These are phyloP conservation scores for Ceratitis capitata DNA, from an alignment of 1,140 invertebrate species.

Conservation along the genomic window DNA sequence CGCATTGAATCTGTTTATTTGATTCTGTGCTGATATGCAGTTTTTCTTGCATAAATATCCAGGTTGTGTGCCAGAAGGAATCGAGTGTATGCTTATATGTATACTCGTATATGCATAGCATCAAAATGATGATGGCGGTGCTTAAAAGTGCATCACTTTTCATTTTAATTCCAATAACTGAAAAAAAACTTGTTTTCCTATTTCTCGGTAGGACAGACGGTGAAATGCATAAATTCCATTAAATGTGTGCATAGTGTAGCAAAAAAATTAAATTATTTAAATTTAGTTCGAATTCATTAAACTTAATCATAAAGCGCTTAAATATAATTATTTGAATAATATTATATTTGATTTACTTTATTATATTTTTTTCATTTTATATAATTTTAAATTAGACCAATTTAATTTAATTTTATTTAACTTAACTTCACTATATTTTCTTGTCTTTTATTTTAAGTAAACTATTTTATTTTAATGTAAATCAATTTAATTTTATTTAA, in stretches of 20 bases:
- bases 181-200: background rate
- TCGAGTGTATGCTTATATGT: background rate
- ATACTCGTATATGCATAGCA: background rate
- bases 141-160: slow-evolving; percentile 19
- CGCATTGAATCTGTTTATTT: background rate
- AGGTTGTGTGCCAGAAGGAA: background rate
- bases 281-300: no score
- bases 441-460: no score
- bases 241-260: background rate
- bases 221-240: background rate
- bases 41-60: slow-evolving; percentile 25
- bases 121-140: background rate
- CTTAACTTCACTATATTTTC: no score
- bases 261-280: no score
- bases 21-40: background rate
- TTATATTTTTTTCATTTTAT: no score
- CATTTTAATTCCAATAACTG: background rate
- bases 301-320: no score
- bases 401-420: no score
- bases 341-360: no score
- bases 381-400: no score
- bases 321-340: no score
- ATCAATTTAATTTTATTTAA: no score
- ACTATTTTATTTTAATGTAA: no score
- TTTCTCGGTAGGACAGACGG: background rate